phyloP scores from a whole-genome alignment of 1,140 invertebrate species.

The Drosophila seguyi region DNA sequence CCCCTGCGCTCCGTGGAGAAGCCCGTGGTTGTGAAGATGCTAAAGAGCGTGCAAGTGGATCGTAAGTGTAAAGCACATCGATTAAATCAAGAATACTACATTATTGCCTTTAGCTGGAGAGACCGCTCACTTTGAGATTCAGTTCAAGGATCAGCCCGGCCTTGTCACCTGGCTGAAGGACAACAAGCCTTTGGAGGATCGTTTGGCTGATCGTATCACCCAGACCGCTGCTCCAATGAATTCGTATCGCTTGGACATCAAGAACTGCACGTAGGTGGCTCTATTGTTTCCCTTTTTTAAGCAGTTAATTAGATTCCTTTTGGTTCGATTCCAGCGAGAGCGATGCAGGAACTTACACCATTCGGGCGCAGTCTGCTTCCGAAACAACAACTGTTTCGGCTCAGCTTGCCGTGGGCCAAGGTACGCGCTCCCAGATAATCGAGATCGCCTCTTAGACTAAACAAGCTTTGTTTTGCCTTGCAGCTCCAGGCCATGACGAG shows the following conservation, averaged over 20 bases:
- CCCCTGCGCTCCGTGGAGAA: slow-evolving; percentile 71
- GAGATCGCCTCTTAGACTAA: rapidly evolving
- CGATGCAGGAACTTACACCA: slow-evolving; percentile 96
- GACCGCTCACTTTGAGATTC: slow-evolving; percentile 93
- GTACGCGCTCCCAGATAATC: slow-evolving; percentile 86
- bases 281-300: too few relatives aligned
- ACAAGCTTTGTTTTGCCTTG: neutral
- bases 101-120: slow-evolving; percentile 90
- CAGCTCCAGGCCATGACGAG: slow-evolving; percentile 87
- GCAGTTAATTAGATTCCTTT: neutral
- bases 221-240: slow-evolving; percentile 86
- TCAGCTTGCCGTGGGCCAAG: slow-evolving; percentile 92
- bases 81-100: neutral
- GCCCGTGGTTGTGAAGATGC: slow-evolving; percentile 90
- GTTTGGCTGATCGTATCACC: slow-evolving; percentile 90
- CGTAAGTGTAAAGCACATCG: slow-evolving; percentile 87
- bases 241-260: slow-evolving; percentile 90
- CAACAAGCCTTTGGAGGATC: slow-evolving; percentile 92
- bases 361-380: slow-evolving; percentile 92
- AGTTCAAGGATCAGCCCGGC: slow-evolving; percentile 87
- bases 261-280: slow-evolving; percentile 88
- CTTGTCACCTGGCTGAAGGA: slow-evolving; percentile 95
- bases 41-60: slow-evolving; percentile 91
- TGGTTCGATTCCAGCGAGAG: slow-evolving; percentile 86
- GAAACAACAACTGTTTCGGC: slow-evolving; percentile 93